These are phyloP conservation scores for Axis porcinus DNA, from an alignment of 2,113 vertebrate species.

Conservation along the genomic window DNA sequence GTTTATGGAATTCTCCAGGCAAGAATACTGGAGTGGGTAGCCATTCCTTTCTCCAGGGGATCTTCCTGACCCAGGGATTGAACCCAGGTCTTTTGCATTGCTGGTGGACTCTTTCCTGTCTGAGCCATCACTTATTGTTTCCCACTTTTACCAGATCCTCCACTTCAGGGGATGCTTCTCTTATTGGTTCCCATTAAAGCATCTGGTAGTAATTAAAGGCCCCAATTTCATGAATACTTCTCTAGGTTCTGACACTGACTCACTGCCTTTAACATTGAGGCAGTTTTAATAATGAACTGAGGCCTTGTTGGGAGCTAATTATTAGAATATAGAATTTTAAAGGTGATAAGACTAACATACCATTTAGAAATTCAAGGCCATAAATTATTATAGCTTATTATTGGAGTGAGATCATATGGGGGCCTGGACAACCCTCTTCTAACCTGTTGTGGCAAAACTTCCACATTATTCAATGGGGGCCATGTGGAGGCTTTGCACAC, in stretches of 20 bases:
- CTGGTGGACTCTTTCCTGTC: background rate
- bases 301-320: background rate
- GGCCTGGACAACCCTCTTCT: background rate
- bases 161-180: background rate
- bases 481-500: background rate
- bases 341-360: background rate
- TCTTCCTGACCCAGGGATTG: background rate
- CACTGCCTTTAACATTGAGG: background rate
- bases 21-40: background rate
- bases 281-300: background rate
- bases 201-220: background rate
- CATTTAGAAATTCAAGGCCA: background rate
- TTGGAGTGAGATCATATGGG: background rate
- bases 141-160: background rate
- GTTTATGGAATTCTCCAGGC: background rate
- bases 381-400: background rate
- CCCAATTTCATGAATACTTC: background rate
- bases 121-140: background rate
- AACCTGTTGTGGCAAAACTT: background rate
- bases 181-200: background rate
- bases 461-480: background rate
- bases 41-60: background rate
- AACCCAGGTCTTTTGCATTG: background rate
- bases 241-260: background rate
- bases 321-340: conserved; percentile 31